Evolutionary conservation across 1,140 invertebrate species (phyloP).

Genomic region (Platyscapa corneri): DNA sequence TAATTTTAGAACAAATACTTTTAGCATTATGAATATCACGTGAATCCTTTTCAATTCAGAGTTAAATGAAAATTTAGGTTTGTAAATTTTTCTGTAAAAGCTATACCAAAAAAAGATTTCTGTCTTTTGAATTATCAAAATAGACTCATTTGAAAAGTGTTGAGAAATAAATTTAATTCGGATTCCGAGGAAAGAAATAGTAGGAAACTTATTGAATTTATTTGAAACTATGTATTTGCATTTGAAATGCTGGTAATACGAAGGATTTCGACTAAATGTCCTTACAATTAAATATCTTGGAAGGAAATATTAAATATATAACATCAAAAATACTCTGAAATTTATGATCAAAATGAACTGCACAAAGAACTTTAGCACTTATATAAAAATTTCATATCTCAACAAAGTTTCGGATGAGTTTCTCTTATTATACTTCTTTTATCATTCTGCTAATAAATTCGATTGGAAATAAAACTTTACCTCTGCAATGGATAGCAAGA

Average conservation of each 20-base stretch:
- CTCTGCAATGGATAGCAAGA: not conserved
- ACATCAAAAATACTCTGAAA: not conserved
- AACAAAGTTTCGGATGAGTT: not conserved
- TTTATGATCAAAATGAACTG: not conserved
- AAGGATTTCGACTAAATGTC: not conserved
- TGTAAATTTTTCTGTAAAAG: no score
- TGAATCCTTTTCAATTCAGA: no score
- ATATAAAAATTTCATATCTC: not conserved
- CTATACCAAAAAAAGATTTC: no score
- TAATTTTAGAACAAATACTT: no score
- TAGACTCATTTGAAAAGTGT: no score
- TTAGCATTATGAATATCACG: no score
- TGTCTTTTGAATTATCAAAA: no score
- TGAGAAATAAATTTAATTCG: no score
- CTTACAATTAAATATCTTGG: not conserved
- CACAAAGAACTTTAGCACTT: not conserved
- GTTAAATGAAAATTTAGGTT: no score
- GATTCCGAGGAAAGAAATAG: no score
- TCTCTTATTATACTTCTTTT: not conserved
- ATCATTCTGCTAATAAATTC: not conserved
- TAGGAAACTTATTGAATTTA: not conserved
- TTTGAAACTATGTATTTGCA: not conserved
- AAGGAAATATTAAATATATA: not conserved
- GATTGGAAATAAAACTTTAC: not conserved
- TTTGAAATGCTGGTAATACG: not conserved